A percentile compares a stretch with the other conserved stretches of the same genome.
Conservation (phyloP, 92 coral and sea anemone species). For the Virgularia gustaviana region DNA sequence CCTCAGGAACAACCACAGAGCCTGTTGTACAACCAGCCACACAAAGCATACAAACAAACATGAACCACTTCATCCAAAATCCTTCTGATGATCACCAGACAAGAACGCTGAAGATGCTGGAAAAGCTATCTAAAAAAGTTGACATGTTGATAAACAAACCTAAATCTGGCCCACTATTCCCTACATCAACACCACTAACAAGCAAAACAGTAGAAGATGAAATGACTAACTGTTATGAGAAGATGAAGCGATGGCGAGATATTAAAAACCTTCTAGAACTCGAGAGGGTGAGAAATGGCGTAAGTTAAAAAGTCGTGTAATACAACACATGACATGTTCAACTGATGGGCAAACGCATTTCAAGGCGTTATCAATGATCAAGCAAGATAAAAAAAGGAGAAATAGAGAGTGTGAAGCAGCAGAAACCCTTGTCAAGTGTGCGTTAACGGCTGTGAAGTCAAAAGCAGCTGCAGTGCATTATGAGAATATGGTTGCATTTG, state of each 20-base stretch:
- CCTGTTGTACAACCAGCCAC: too few species aligned
- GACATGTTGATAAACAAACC: slow-evolving; percentile 3
- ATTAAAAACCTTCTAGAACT: slow-evolving; percentile 1
- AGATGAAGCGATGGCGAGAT: neutral
- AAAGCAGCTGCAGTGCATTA: neutral
- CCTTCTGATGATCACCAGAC: neutral
- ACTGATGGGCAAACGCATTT: slow-evolving; percentile 19
- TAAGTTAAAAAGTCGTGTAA: slow-evolving; percentile 12
- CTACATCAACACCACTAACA: neutral
- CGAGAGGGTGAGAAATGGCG: slow-evolving; percentile 13
- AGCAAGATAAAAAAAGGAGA: neutral
- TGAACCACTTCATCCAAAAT: neutral
- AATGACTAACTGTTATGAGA: slow-evolving; percentile 3
- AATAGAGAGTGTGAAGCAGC: slow-evolving; percentile 10
- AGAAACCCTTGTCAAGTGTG: slow-evolving; percentile 2
- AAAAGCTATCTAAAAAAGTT: slow-evolving; percentile 8
- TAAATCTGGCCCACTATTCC: slow-evolving; percentile 5
- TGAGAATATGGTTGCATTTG: slow-evolving; percentile 4
- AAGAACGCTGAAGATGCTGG: neutral
- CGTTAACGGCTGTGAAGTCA: slow-evolving; percentile 7
- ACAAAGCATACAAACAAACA: neutral
- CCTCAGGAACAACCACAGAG: too few species aligned
- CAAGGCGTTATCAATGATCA: slow-evolving; percentile 10
- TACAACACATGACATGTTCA: slow-evolving; percentile 11
- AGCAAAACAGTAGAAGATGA: neutral